These are phyloP conservation scores for Lagodon rhomboides DNA, from an alignment of 2,797 vertebrate species.

Conservation along the genomic window DNA sequence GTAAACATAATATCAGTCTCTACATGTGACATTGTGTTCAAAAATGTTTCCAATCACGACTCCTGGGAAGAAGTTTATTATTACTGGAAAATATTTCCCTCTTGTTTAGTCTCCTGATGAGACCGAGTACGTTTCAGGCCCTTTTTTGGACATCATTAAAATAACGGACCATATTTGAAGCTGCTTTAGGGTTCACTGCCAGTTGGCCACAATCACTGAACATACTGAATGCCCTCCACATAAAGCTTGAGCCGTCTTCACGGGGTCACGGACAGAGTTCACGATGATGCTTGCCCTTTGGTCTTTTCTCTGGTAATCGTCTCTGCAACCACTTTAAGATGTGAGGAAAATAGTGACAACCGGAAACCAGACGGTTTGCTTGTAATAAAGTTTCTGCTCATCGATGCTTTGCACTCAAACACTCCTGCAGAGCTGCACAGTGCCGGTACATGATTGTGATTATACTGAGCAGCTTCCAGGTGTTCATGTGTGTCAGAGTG, in stretches of 20 bases:
- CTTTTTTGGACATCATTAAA: neutral
- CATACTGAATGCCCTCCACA: neutral
- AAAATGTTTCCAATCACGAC: neutral
- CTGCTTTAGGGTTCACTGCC: neutral
- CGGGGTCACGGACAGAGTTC: neutral
- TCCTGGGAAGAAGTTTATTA: neutral
- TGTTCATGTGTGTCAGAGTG: conserved; percentile 18
- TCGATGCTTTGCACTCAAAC: conserved; percentile 20
- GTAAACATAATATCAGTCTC: neutral
- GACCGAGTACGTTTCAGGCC: neutral
- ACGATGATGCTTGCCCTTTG: neutral
- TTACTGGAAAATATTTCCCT: neutral
- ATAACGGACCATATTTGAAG: neutral
- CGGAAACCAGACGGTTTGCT: conserved; percentile 16
- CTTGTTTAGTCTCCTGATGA: neutral
- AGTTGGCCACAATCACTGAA: neutral
- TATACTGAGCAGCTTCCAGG: conserved; percentile 38
- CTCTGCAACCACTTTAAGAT: neutral
- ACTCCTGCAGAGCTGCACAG: conserved; percentile 17
- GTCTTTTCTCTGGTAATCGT: neutral
- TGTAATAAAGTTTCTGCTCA: conserved; percentile 23
- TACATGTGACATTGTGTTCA: conserved; percentile 8
- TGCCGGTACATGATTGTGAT: conserved; percentile 23
- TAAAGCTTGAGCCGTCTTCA: neutral
- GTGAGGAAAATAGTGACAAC: conserved; percentile 2